phyloP scores from a whole-genome alignment of 2,888 invertebrate genomes.

The Sussaba pulchella region DNA sequence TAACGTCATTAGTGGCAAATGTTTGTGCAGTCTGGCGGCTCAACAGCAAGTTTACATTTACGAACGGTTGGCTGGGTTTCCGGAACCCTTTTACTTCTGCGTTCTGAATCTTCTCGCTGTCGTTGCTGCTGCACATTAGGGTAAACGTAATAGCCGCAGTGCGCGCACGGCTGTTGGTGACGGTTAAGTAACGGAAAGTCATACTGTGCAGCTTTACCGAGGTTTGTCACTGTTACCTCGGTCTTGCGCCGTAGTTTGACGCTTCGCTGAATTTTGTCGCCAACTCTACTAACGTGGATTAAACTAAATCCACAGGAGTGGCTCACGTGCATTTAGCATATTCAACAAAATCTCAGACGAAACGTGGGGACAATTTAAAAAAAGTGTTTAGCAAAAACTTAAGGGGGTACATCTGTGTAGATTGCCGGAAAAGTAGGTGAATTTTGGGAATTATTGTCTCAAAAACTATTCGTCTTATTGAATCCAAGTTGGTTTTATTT shows the following conservation, averaged over 20 bases:
- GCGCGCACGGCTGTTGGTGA: conserved; percentile 44
- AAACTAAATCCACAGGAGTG: not conserved
- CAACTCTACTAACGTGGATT: not conserved
- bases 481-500: too few relatives aligned
- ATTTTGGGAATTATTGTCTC: too few relatives aligned
- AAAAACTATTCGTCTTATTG: too few relatives aligned
- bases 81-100: conserved; percentile 65
- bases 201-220: conserved; percentile 56
- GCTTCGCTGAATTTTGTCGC: conserved; percentile 56
- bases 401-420: too few relatives aligned
- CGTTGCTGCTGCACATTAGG: conserved; percentile 25
- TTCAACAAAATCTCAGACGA: too few relatives aligned
- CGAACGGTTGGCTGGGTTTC: conserved; percentile 48
- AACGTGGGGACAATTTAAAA: too few relatives aligned
- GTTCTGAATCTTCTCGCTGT: conserved; percentile 49
- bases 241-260: conserved; percentile 55
- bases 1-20: conserved; percentile 8
- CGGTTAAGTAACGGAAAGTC: conserved; percentile 66
- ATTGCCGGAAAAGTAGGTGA: too few relatives aligned
- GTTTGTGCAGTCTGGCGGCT: conserved; percentile 8
- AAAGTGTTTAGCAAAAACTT: too few relatives aligned
- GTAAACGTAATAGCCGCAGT: conserved; percentile 43
- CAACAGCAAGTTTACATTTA: conserved; percentile 11
- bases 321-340: not conserved
- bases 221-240: conserved; percentile 48